A percentile compares a stretch with the other conserved stretches of the same genome.
phyloP scores from a whole-genome alignment of 2,113 vertebrate species.

The Podilymbus podiceps region DNA sequence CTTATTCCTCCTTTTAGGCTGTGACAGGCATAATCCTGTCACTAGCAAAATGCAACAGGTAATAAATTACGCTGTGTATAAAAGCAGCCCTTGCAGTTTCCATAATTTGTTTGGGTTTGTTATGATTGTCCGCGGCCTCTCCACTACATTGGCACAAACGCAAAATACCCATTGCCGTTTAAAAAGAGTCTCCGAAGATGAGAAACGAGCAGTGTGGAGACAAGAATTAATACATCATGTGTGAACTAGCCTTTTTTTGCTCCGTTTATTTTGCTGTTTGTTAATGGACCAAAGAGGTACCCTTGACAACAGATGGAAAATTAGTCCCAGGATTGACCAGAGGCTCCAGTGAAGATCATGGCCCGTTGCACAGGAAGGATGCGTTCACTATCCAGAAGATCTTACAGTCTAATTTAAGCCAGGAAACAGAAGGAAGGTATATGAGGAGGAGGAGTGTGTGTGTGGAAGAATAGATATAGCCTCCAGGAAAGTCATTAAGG shows the following conservation, averaged over 20 bases:
- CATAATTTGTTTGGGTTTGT: background rate
- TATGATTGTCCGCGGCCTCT: background rate
- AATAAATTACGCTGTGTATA: background rate
- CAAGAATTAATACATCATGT: background rate
- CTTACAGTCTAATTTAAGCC: constrained; percentile 31
- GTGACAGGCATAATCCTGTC: background rate
- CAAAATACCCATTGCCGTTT: background rate
- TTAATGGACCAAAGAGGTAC: background rate
- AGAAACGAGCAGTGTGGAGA: background rate
- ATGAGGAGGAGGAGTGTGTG: background rate
- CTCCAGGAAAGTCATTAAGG: constrained; percentile 61
- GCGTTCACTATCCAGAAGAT: background rate
- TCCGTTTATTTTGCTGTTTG: background rate
- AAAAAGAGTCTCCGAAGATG: background rate
- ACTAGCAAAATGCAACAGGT: constrained; percentile 28
- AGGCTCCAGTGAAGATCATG: constrained; percentile 10
- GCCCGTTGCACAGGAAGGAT: constrained; percentile 53
- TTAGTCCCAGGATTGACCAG: background rate
- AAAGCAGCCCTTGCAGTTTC: background rate
- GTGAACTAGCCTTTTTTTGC: background rate
- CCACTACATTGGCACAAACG: background rate
- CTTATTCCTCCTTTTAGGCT: background rate
- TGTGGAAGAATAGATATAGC: background rate
- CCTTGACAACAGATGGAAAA: constrained; percentile 51
- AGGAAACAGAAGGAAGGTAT: constrained; percentile 61